Conservation (phyloP, 2,888 invertebrate species). For the Parnassius smintheus region DNA sequence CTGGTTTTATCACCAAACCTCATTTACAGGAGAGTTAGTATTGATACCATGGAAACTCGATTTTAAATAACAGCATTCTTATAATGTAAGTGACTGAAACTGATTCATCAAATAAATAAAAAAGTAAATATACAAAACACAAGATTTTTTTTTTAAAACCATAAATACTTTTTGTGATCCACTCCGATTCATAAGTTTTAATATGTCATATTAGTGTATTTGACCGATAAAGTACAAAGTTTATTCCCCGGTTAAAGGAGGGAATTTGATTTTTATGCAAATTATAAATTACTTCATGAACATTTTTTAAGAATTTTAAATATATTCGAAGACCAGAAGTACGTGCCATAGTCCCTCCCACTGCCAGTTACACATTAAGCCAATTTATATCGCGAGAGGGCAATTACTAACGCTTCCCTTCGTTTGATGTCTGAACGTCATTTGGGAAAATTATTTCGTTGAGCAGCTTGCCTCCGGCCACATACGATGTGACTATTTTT, state of each 20-base stretch:
- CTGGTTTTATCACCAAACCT: conserved; percentile 55
- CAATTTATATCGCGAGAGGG: conserved; percentile 73
- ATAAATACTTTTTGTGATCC: no score
- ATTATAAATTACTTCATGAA: not conserved
- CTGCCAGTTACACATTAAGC: conserved; percentile 68
- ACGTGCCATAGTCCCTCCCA: conserved; percentile 49
- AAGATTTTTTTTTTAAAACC: no score
- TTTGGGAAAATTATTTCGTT: conserved; percentile 67
- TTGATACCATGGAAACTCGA: conserved; percentile 32
- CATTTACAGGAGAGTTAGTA: conserved; percentile 51
- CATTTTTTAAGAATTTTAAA: conserved; percentile 14
- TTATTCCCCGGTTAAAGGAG: no score
- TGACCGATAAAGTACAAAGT: no score
- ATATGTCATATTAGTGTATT: no score
- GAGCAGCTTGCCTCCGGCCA: conserved; percentile 43
- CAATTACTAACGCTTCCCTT: conserved; percentile 68
- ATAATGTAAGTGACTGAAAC: no score
- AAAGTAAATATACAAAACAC: no score
- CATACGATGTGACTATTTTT: conserved; percentile 32
- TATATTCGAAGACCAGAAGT: conserved; percentile 35
- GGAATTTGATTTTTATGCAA: no score
- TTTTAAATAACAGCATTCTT: conserved; percentile 7
- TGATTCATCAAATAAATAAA: no score
- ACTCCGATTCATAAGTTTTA: no score
- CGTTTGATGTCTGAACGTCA: conserved; percentile 66